These are phyloP conservation scores for Ceratina japonica DNA, from an alignment of 1,140 invertebrate genomes.

Conservation along the genomic window DNA sequence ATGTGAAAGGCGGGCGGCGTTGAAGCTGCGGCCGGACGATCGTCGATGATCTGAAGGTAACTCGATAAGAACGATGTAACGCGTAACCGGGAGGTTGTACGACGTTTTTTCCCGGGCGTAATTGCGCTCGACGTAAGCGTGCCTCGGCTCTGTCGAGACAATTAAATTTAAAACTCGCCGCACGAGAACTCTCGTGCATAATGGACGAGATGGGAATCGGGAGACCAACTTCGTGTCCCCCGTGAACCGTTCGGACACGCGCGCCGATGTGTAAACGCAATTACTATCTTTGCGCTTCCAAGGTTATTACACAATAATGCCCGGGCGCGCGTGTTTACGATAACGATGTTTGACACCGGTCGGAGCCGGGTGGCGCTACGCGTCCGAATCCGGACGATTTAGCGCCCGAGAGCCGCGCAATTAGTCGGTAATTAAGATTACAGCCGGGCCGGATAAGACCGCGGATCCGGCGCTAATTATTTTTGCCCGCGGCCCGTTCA, in stretches of 20 bases:
- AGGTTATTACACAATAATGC: slow-evolving; percentile 5
- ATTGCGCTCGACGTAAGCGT: slow-evolving; percentile 1
- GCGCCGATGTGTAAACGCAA: slow-evolving; percentile 18
- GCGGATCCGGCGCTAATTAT: not conserved
- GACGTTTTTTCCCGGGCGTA: slow-evolving; percentile 8
- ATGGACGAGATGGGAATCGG: slow-evolving; percentile 7
- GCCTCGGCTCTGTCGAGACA: slow-evolving; percentile 1
- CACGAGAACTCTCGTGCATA: not conserved
- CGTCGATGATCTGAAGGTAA: too few relatives aligned
- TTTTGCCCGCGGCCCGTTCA: not conserved
- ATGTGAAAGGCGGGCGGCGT: too few relatives aligned
- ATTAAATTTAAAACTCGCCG: slow-evolving; percentile 23
- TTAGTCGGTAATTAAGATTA: too few relatives aligned
- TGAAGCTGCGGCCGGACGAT: too few relatives aligned
- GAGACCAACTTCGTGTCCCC: slow-evolving; percentile 17
- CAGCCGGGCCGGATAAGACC: too few relatives aligned
- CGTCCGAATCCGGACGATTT: not conserved
- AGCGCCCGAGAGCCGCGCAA: not conserved
- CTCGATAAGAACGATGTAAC: too few relatives aligned
- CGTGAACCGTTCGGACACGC: slow-evolving; percentile 23
- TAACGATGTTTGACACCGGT: slow-evolving; percentile 32
- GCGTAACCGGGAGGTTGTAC: too few relatives aligned
- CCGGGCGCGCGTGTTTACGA: not conserved
- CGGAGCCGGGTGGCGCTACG: not conserved
- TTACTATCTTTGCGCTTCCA: slow-evolving; percentile 28